Base-by-base conservation (phyloP, 1,140 invertebrate species). In the Pristionchus pacificus region DNA sequence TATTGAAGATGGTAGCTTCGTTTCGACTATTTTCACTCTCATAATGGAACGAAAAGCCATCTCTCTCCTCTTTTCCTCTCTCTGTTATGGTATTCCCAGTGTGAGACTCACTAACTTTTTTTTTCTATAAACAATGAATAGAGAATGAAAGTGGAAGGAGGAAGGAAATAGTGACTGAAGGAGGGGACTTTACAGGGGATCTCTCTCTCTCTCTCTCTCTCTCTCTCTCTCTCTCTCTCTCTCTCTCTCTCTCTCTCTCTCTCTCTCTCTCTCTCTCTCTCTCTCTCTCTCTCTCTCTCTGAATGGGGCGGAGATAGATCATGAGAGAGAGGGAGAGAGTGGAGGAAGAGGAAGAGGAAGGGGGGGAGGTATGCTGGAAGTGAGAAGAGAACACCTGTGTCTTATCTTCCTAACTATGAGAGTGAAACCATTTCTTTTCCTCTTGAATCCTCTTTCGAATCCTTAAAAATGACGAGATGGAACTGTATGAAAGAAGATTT, bases 191-290 rank as follows among this genome's bases (percentile, higher is more conserved):
- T 27, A 15, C 38, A 27, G 25, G n/a, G 28, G 29, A 29, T 32
- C 59, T 24, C 49, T 67, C 59, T 66, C 59, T 10, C 62, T 31
- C 13, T 14, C 62, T 27, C 10, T 65, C 29, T 30, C 13, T 10
- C 27, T 10, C 13, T 31, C 62, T 19, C 0, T n/a, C 0, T 57
- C 19, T 57, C 0, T 57, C 19, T 19, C 19, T 57, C 19, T 57
- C 24, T 57, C 55, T 19, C 55, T 57, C n/a, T 24, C 49, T 64
- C 65, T 68, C 65, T 28, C 24, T 14, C 49, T 68, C n/a, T 67
- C 10, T 64, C 49, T 64, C 14, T 31, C 27, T 32, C 62, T 65
- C 60, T 27, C 60, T 27, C 27, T 27, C 60, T 27, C 60, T 62
- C 60, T 62, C 60, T n/a, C n/a, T 57, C 55, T 57, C 55, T 57